Evolutionary conservation across 2,888 invertebrate species (phyloP).

Genomic region (Cerceris ruficornis): DNA sequence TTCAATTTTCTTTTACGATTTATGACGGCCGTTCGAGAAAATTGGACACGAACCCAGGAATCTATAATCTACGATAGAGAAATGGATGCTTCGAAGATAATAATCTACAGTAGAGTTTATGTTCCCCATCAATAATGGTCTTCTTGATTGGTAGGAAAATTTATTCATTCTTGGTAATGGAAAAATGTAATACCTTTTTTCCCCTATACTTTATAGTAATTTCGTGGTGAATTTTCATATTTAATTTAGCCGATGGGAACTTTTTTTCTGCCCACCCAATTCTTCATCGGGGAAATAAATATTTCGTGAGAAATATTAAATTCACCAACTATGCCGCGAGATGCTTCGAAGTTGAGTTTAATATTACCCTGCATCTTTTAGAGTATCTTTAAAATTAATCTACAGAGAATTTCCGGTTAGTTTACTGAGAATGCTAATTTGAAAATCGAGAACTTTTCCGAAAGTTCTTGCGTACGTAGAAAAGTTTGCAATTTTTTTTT

Average conservation of each 20-base stretch:
- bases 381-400: no score
- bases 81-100: slow-evolving; percentile 62
- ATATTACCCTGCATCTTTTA: no score
- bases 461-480: no score
- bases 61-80: slow-evolving; percentile 61
- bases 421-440: no score
- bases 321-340: no score
- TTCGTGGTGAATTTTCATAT: neutral
- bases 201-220: neutral
- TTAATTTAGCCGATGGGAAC: neutral
- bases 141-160: slow-evolving; percentile 6
- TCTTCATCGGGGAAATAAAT: no score
- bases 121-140: slow-evolving; percentile 57
- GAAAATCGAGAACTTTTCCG: no score
- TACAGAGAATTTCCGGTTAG: no score
- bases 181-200: slow-evolving; percentile 23
- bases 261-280: neutral
- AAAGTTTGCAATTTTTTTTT: no score
- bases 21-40: slow-evolving; percentile 61
- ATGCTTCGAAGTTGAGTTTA: no score
- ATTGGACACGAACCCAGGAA: slow-evolving; percentile 64
- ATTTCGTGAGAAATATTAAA: no score
- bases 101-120: slow-evolving; percentile 64
- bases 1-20: slow-evolving; percentile 62
- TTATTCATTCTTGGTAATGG: slow-evolving; percentile 47